phyloP scores from a whole-genome alignment of 1,140 invertebrate genomes.

The Drosophila pruinosa region DNA sequence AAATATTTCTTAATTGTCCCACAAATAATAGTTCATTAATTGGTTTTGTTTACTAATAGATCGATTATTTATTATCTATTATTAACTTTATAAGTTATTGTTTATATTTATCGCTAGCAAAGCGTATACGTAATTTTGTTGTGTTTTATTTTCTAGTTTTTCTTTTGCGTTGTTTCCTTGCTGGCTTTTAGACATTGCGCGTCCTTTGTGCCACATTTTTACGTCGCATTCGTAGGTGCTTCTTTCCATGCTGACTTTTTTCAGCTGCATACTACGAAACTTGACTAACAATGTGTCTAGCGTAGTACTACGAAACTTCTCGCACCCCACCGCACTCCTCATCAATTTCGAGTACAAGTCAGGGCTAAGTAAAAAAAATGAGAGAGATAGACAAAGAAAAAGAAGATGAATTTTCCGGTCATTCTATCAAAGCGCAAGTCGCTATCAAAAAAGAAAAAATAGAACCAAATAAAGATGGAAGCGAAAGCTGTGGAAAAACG shows the following conservation, averaged over 20 bases:
- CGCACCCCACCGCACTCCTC: neutral
- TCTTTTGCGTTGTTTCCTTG: slow-evolving; percentile 2
- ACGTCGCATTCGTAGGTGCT: slow-evolving; percentile 13
- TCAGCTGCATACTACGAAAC: slow-evolving; percentile 42
- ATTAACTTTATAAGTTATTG: too few relatives aligned
- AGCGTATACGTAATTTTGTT: too few relatives aligned
- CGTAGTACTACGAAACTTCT: slow-evolving; percentile 43
- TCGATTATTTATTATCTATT: too few relatives aligned
- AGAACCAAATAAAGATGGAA: slow-evolving; percentile 13
- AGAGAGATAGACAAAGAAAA: slow-evolving; percentile 22
- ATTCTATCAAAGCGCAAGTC: slow-evolving; percentile 56
- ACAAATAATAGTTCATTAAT: too few relatives aligned
- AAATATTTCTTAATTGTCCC: too few relatives aligned
- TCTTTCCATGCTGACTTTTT: slow-evolving; percentile 35
- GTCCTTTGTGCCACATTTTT: slow-evolving; percentile 71
- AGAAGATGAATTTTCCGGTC: slow-evolving; percentile 28
- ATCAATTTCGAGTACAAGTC: slow-evolving; percentile 36
- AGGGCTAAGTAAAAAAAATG: slow-evolving; percentile 37
- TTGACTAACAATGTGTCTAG: slow-evolving; percentile 55
- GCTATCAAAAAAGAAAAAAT: slow-evolving; percentile 29
- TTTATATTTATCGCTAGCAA: too few relatives aligned
- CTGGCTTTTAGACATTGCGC: slow-evolving; percentile 43
- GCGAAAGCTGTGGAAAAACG: slow-evolving; percentile 17
- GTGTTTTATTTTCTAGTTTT: slow-evolving; percentile 1
- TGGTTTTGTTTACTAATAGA: too few relatives aligned